These are phyloP conservation scores for Dendropsophus ebraccatus DNA, from an alignment of 2,113 vertebrate species.

Conservation along the genomic window DNA sequence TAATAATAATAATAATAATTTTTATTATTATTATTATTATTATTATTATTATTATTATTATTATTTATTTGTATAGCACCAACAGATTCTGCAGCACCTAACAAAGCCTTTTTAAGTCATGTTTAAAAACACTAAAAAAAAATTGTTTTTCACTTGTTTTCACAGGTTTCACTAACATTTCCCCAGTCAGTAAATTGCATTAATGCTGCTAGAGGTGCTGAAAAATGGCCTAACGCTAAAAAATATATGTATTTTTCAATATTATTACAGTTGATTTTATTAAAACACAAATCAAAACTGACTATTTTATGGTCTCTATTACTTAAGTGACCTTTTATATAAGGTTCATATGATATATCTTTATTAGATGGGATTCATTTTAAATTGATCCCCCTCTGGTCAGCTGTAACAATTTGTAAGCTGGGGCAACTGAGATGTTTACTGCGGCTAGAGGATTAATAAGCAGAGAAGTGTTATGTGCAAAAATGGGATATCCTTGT, in stretches of 20 bases:
- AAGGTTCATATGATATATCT: neutral
- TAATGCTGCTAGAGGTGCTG: neutral
- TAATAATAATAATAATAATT: too few species aligned
- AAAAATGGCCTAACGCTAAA: neutral
- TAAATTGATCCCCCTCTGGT: neutral
- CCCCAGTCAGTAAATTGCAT: neutral
- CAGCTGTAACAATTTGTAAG: neutral
- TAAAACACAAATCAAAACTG: conserved; percentile 9
- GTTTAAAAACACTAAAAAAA: too few species aligned
- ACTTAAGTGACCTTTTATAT: neutral
- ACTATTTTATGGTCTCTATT: neutral
- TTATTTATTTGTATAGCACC: too few species aligned
- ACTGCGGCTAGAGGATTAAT: neutral
- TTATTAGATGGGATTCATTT: neutral
- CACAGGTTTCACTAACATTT: neutral
- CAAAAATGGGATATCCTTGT: neutral
- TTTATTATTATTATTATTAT: too few species aligned
- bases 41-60: too few species aligned
- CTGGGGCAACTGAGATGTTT: neutral
- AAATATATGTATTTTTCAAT: neutral
- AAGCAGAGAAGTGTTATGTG: neutral
- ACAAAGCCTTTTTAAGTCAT: too few species aligned
- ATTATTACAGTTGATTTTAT: neutral
- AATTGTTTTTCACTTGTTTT: neutral
- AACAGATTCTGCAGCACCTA: too few species aligned